These are phyloP conservation scores for Eupeodes luniger DNA, from an alignment of 2,888 invertebrate genomes.

Conservation along the genomic window DNA sequence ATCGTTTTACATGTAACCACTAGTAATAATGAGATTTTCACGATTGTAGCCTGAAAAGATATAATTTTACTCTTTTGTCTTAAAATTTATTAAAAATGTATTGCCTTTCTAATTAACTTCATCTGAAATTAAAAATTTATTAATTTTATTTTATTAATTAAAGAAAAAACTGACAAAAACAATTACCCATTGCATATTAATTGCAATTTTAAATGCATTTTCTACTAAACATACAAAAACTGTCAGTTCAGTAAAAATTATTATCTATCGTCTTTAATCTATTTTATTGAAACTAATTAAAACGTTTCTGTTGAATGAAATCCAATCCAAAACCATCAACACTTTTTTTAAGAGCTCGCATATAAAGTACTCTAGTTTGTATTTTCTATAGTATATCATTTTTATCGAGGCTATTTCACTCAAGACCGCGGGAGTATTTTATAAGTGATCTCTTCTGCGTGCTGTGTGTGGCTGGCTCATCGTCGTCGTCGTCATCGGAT, in stretches of 20 bases:
- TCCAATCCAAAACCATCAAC: conserved; percentile 53
- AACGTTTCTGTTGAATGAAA: conserved; percentile 66
- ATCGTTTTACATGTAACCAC: too few relatives aligned
- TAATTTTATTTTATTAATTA: not conserved
- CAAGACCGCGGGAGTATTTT: not conserved
- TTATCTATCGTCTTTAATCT: conserved; percentile 41
- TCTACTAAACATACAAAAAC: not conserved
- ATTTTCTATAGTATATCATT: not conserved
- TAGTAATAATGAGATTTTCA: too few relatives aligned
- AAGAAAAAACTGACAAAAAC: not conserved
- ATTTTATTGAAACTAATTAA: conserved; percentile 67
- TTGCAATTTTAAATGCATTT: not conserved
- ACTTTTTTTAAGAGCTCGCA: conserved; percentile 2
- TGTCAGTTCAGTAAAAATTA: conserved; percentile 30
- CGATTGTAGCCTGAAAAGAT: too few relatives aligned
- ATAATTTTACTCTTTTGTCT: too few relatives aligned
- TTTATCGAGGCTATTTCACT: conserved; percentile 21
- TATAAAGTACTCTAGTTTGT: conserved; percentile 30
- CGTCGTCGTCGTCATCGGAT: too few relatives aligned
- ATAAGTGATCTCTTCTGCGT: conserved; percentile 26
- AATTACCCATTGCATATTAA: not conserved
- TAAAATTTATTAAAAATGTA: too few relatives aligned
- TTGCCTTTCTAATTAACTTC: too few relatives aligned
- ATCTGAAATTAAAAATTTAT: too few relatives aligned
- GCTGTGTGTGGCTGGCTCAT: too few relatives aligned